phyloP scores from a whole-genome alignment of 2,113 vertebrate species.

The Tonatia bakeri region DNA sequence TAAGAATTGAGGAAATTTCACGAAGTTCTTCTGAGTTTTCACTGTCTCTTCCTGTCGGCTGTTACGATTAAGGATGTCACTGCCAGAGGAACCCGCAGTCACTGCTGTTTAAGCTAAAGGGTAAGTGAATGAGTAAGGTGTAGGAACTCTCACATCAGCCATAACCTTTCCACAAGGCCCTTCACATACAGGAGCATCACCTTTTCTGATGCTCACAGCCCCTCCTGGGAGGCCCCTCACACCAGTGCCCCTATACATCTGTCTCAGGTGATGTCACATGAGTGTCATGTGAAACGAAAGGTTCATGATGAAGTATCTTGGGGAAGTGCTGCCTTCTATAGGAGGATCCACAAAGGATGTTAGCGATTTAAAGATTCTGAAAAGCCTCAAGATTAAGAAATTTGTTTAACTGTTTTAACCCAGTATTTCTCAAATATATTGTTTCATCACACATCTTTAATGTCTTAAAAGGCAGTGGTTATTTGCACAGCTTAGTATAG shows the following conservation, averaged over 20 bases:
- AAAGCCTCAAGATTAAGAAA: not conserved
- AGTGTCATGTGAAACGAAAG: not conserved
- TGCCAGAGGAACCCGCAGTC: not conserved
- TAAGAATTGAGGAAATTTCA: constrained; percentile 27
- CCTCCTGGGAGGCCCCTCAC: not conserved
- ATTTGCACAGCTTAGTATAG: not conserved
- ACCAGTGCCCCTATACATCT: not conserved
- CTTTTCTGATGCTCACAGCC: not conserved
- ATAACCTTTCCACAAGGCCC: not conserved
- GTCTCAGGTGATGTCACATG: not conserved
- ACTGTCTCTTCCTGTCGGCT: not conserved
- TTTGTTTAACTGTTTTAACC: not conserved
- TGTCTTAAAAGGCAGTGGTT: not conserved
- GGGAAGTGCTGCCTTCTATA: not conserved
- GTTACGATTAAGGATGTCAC: not conserved
- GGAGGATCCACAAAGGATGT: not conserved
- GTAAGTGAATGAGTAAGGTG: not conserved
- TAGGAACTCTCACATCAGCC: not conserved
- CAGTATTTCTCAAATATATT: not conserved
- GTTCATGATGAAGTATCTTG: not conserved
- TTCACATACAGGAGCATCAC: not conserved
- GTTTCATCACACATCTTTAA: not conserved
- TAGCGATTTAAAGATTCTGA: not conserved
- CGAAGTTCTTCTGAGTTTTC: not conserved
- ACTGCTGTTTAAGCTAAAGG: not conserved